Percentiles rank a stretch among this genome's conserved stretches.
These are phyloP conservation scores for Slavum lentiscoides DNA, from an alignment of 2,888 invertebrate genomes.

Conservation along the genomic window DNA sequence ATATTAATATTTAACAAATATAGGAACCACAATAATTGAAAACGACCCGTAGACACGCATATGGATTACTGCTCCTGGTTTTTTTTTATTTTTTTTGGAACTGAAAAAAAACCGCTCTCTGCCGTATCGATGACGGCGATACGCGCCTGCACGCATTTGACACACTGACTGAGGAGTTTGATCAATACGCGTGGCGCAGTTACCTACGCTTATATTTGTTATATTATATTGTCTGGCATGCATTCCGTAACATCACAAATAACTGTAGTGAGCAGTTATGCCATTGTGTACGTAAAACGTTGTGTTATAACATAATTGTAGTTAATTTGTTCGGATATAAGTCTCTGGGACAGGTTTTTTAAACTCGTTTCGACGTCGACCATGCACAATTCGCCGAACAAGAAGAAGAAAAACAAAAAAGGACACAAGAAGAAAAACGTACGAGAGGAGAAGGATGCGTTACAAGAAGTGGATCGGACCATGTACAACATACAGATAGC, in stretches of 20 bases:
- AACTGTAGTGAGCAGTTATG: too few species aligned
- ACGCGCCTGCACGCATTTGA: not conserved
- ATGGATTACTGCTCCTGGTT: too few species aligned
- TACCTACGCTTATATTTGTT: not conserved
- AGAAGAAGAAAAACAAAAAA: constrained; percentile 35
- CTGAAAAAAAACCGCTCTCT: too few species aligned
- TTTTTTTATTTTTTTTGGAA: too few species aligned
- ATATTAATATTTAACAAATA: too few species aligned
- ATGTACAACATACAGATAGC: constrained; percentile 49
- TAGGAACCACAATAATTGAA: too few species aligned
- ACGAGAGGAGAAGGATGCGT: constrained; percentile 27
- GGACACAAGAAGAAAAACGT: constrained; percentile 41
- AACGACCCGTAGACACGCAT: too few species aligned
- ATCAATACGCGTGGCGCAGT: not conserved
- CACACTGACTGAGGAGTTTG: not conserved
- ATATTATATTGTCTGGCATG: too few species aligned
- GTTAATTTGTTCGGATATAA: too few species aligned
- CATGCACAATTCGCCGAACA: constrained; percentile 18
- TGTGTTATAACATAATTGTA: too few species aligned
- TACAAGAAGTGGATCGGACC: constrained; percentile 40
- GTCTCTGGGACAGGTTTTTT: not conserved
- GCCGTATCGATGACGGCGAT: not conserved
- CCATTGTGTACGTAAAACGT: too few species aligned
- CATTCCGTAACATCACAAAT: too few species aligned
- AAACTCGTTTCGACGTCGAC: not conserved